phyloP scores from a whole-genome alignment of 2,888 invertebrate species.

The Bombylius major region DNA sequence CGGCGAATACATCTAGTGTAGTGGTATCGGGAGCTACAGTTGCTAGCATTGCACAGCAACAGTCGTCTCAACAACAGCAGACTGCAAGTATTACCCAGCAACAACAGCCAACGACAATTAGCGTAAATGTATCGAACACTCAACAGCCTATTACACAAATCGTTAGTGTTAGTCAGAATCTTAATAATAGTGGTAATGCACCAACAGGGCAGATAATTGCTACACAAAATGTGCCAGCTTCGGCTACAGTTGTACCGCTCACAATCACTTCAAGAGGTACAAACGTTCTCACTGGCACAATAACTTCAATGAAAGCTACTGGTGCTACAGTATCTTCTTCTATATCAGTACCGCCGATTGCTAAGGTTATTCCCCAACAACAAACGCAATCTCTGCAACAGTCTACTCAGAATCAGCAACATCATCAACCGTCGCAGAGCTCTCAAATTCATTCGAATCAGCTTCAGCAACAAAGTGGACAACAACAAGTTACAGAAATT shows the following conservation, averaged over 20 bases:
- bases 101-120: constrained; percentile 9
- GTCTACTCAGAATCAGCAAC: constrained; percentile 8
- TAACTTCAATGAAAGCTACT: constrained; percentile 31
- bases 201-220: constrained; percentile 20
- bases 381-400: constrained; percentile 1
- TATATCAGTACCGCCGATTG: constrained; percentile 27
- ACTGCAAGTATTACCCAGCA: constrained; percentile 3
- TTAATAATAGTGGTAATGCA: constrained; percentile 9
- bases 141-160: constrained; percentile 21
- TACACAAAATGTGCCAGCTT: constrained; percentile 18
- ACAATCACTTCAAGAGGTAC: constrained; percentile 28
- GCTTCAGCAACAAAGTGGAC: constrained; percentile 5
- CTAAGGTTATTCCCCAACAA: constrained; percentile 28
- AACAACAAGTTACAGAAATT: constrained; percentile 13
- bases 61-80: constrained; percentile 8
- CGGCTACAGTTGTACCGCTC: constrained; percentile 32
- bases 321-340: constrained; percentile 1
- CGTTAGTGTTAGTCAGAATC: constrained; percentile 24
- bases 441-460: constrained; percentile 4
- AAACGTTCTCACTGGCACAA: constrained; percentile 31
- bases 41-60: constrained; percentile 10
- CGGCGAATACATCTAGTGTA: not conserved
- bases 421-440: not conserved
- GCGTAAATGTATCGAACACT: constrained; percentile 11
- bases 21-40: constrained; percentile 4